phyloP scores from a whole-genome alignment of 2,113 vertebrate genomes.

The Miniopterus natalensis region DNA sequence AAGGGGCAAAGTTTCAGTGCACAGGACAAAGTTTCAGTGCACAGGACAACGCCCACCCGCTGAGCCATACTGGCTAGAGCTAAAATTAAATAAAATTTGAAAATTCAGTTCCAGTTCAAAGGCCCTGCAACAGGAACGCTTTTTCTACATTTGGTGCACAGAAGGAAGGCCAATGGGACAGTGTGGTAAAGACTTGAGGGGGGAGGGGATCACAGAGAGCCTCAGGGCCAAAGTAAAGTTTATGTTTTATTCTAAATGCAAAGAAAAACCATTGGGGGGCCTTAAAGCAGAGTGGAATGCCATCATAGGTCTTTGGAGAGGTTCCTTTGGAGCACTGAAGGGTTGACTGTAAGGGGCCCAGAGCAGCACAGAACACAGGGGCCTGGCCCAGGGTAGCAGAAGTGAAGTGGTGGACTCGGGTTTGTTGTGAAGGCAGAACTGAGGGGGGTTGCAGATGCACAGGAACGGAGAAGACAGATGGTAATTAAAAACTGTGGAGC shows the following conservation, averaged over 20 bases:
- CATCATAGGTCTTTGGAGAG: background rate
- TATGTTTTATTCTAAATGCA: background rate
- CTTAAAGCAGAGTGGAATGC: background rate
- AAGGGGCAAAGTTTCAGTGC: background rate
- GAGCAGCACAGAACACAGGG: background rate
- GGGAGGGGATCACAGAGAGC: background rate
- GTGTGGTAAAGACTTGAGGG: fast-evolving
- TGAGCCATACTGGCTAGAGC: background rate
- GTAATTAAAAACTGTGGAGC: background rate
- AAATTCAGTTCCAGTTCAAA: background rate
- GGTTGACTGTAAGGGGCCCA: background rate
- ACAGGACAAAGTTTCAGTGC: no score
- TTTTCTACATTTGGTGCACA: background rate
- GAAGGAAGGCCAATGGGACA: background rate
- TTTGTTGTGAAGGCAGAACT: background rate
- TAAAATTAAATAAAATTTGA: background rate
- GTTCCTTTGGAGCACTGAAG: background rate
- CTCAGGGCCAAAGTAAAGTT: background rate
- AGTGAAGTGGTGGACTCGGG: background rate
- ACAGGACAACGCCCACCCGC: background rate
- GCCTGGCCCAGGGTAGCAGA: background rate
- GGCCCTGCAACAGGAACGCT: background rate
- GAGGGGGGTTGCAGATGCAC: background rate
- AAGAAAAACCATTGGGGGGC: background rate
- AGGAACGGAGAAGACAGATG: background rate